Evolutionary conservation across 23 tunicate genomes (phyloP).

Genomic region (Phallusia fumigata): DNA sequence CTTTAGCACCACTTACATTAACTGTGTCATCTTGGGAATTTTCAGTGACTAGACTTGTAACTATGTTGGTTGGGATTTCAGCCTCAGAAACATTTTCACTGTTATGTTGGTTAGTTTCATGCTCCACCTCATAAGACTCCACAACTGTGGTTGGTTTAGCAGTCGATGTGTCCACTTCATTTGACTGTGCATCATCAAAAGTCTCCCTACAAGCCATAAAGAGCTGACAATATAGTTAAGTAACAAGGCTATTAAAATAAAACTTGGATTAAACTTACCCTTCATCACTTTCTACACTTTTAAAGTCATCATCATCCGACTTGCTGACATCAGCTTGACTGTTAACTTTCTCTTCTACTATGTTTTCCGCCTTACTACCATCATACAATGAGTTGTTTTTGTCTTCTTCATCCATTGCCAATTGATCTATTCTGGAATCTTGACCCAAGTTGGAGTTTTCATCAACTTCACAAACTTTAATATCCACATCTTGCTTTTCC

Average conservation of each 20-base stretch:
- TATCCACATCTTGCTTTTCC: background rate
- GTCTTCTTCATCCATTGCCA: too few relatives aligned
- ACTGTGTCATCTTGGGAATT: too few relatives aligned
- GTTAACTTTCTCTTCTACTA: background rate
- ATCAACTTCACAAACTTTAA: background rate
- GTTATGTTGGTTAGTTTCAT: too few relatives aligned
- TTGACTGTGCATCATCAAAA: background rate
- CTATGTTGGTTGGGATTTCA: too few relatives aligned
- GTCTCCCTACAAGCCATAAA: background rate
- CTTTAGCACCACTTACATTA: too few relatives aligned
- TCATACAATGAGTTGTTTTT: background rate
- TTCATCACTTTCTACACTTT: conserved; percentile 1
- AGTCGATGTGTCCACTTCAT: background rate
- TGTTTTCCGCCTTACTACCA: background rate
- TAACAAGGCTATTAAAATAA: background rate
- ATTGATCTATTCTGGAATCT: too few relatives aligned
- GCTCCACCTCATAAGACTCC: too few relatives aligned
- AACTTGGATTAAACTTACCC: background rate
- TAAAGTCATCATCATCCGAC: conserved; percentile 1
- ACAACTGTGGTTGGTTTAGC: background rate
- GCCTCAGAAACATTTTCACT: too few relatives aligned
- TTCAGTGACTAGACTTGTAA: too few relatives aligned
- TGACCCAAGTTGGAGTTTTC: background rate
- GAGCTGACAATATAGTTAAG: background rate
- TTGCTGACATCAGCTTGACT: background rate